phyloP scores from a whole-genome alignment of 2,113 vertebrate genomes.

The Pan paniscus region DNA sequence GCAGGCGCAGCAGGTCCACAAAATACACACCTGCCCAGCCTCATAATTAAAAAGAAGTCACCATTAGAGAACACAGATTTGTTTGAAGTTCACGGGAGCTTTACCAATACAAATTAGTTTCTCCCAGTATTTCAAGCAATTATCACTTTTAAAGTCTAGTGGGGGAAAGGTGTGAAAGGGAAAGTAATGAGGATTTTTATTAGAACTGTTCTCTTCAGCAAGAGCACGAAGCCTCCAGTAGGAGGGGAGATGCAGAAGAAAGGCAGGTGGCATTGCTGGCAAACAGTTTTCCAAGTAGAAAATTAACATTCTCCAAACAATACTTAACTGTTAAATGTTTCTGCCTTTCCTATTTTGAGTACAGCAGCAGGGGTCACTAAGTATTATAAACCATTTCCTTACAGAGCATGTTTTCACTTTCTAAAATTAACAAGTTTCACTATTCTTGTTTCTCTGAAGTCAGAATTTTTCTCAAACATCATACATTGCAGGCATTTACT shows the following conservation, averaged over 20 bases:
- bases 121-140: constrained; percentile 86
- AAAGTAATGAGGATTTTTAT: constrained; percentile 81
- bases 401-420: background rate
- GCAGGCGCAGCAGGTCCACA: background rate
- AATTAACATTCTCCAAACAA: constrained; percentile 64
- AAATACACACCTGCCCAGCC: background rate
- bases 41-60: constrained; percentile 43
- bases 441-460: constrained; percentile 3
- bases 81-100: constrained; percentile 62
- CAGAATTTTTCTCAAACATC: background rate
- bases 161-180: constrained; percentile 63
- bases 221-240: constrained; percentile 83
- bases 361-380: background rate
- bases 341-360: background rate
- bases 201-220: constrained; percentile 86
- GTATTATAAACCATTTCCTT: background rate
- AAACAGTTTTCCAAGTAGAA: constrained; percentile 82
- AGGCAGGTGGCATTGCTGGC: constrained; percentile 35
- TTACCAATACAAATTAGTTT: constrained; percentile 63
- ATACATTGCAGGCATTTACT: background rate
- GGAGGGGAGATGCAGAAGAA: constrained; percentile 66
- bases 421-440: background rate
- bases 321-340: background rate
- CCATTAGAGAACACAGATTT: background rate
- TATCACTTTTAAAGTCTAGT: constrained; percentile 83